Conservation (phyloP, 2,888 invertebrate genomes). For the Cremastobaeus sp. region DNA sequence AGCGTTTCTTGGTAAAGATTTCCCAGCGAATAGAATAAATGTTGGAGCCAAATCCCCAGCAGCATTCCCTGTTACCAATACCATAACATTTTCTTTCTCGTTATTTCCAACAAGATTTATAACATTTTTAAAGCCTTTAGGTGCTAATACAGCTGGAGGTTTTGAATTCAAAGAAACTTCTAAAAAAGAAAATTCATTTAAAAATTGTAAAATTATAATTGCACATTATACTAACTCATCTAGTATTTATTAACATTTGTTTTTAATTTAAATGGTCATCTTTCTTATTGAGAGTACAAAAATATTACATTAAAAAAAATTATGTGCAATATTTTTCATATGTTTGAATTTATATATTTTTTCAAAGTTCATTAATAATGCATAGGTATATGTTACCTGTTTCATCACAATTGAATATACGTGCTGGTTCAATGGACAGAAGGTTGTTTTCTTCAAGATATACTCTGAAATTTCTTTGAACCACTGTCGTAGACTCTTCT, state of each 20-base stretch:
- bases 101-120: slow-evolving; percentile 62
- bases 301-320: too few relatives aligned
- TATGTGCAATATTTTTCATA: too few relatives aligned
- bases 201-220: too few relatives aligned
- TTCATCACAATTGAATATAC: slow-evolving; percentile 67
- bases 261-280: too few relatives aligned
- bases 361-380: too few relatives aligned
- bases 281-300: too few relatives aligned
- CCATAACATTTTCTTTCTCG: slow-evolving; percentile 18
- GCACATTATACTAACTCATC: too few relatives aligned
- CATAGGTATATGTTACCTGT: too few relatives aligned
- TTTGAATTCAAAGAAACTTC: too few relatives aligned
- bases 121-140: slow-evolving; percentile 65
- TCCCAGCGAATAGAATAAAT: slow-evolving; percentile 65
- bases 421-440: slow-evolving; percentile 17
- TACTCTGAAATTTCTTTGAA: slow-evolving; percentile 54
- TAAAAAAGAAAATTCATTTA: too few relatives aligned
- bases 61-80: slow-evolving; percentile 26
- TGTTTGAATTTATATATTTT: too few relatives aligned
- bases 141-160: slow-evolving; percentile 63
- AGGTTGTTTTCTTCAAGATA: slow-evolving; percentile 53
- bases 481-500: slow-evolving; percentile 59
- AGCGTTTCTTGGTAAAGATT: slow-evolving; percentile 58
- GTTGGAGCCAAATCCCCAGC: slow-evolving; percentile 65
- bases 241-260: too few relatives aligned